Evolutionary conservation across 2,797 vertebrate genomes (phyloP).

Genomic region (Chaunax sp.): DNA sequence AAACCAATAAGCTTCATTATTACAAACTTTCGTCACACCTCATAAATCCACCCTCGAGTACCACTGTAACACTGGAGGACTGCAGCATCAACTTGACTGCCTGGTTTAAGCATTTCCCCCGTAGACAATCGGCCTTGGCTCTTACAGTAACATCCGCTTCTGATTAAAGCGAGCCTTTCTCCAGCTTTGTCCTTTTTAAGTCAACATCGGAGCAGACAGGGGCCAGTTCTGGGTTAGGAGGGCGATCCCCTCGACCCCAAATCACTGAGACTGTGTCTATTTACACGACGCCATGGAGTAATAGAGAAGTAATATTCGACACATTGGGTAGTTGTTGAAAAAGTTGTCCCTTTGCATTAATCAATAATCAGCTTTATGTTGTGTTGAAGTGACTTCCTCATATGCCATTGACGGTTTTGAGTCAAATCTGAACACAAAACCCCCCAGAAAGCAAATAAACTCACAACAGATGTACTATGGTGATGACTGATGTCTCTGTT

Average conservation of each 20-base stretch:
- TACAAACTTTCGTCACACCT: slow-evolving; percentile 30
- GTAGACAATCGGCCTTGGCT: slow-evolving; percentile 55
- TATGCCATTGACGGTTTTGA: slow-evolving; percentile 32
- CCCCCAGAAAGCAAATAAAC: slow-evolving; percentile 64
- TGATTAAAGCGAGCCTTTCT: slow-evolving; percentile 67
- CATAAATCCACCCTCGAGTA: slow-evolving; percentile 35
- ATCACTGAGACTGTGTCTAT: slow-evolving; percentile 50
- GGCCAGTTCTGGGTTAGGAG: slow-evolving; percentile 48
- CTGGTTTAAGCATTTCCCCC: slow-evolving; percentile 59
- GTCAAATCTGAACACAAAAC: slow-evolving; percentile 48
- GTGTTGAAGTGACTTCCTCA: slow-evolving; percentile 31
- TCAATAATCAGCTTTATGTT: slow-evolving; percentile 22
- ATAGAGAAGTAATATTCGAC: not conserved
- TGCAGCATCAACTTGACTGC: slow-evolving; percentile 40
- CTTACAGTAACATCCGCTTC: slow-evolving; percentile 67
- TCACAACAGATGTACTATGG: slow-evolving; percentile 61
- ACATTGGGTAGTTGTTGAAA: slow-evolving; percentile 6
- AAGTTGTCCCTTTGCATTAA: slow-evolving; percentile 22
- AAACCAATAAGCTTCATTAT: slow-evolving; percentile 20
- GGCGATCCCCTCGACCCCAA: slow-evolving; percentile 42
- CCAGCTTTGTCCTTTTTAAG: slow-evolving; percentile 67
- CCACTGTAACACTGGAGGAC: not conserved
- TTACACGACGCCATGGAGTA: slow-evolving; percentile 35
- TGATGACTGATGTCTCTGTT: slow-evolving; percentile 51
- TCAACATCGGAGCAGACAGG: slow-evolving; percentile 48